Base-by-base conservation (phyloP, 2,113 vertebrate genomes). In the Misgurnus mizolepis region DNA sequence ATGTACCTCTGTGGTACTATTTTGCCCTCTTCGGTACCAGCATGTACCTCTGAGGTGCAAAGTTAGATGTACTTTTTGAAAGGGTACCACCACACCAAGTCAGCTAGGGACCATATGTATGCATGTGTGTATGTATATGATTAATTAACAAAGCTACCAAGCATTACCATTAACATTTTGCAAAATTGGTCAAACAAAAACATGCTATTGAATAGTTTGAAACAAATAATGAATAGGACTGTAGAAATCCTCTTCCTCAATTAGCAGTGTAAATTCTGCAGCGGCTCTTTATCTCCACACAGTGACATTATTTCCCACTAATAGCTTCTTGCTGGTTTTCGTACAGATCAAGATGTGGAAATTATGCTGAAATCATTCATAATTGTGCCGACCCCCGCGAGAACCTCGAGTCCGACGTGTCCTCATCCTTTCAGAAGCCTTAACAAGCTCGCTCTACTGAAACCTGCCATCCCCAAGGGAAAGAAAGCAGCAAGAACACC, bases 401-500 rank as follows among this genome's bases (percentile, higher is more conserved):
- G n/a, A 45, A n/a, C 39, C 17, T 43, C 15, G n/a, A 60, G 27
- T 41, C 53, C 14, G 22, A n/a, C 2, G 12, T 61, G 34, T 15
- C 18, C 50, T 11, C 12, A 14, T 60, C 60, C n/a, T 56, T 3
- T 60, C 6, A 60, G 55, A 73, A 58, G 56, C 2, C 4, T 62
- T 75, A 41, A 75, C 41, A 75, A 75, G 56, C 58, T 62, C 43
- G 41, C 9, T 41, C 40, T 22, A 45, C 39, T 0, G 61, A 18
- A 62, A 8, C 3, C 40, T 15, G 4, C 39, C 18, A 61, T 34
- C 47, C 72, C 14, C 40, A 11, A 3, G 14, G 27, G 22, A 47
- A 45, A 8, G n/a, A 60, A n/a, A 2, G 7, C 71, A 15, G n/a
- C n/a, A 12, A 58, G 70, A 74, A 75, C 18, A 76, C 22, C 73